These are phyloP conservation scores for Desoria tigrina DNA, from an alignment of 2,888 invertebrate genomes.

Conservation along the genomic window DNA sequence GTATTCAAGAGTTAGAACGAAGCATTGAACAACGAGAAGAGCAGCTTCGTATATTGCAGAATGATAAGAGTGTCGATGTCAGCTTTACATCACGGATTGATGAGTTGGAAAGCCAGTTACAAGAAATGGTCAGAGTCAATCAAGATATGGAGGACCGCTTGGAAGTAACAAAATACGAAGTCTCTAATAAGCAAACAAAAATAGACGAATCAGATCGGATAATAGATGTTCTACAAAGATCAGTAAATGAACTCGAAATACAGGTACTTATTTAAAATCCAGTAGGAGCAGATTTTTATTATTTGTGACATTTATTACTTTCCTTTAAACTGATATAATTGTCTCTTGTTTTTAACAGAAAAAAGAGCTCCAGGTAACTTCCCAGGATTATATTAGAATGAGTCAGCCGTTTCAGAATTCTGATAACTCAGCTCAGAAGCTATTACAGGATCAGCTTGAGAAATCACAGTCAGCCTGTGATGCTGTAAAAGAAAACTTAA, in stretches of 20 bases:
- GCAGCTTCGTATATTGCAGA: background rate
- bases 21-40: background rate
- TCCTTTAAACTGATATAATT: no score
- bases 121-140: background rate
- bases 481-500: constrained; percentile 10
- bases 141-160: constrained; percentile 4
- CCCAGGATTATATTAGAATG: background rate
- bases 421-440: background rate
- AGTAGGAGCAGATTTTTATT: no score
- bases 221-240: no score
- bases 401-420: background rate
- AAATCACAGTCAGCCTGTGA: background rate
- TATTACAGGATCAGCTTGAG: constrained; percentile 14
- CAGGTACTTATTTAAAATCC: no score
- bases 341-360: constrained; percentile 8
- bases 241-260: no score
- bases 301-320: no score
- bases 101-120: background rate
- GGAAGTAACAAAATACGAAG: constrained; percentile 18
- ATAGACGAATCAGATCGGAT: background rate
- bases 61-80: background rate
- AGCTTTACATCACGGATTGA: background rate
- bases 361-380: constrained; percentile 3
- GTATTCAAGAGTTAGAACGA: constrained; percentile 3
- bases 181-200: background rate